Evolutionary conservation across 2,113 vertebrate species (phyloP), one percentile per base, ranked within the genome.

Genomic region (Micronycteris hirsuta): DNA sequence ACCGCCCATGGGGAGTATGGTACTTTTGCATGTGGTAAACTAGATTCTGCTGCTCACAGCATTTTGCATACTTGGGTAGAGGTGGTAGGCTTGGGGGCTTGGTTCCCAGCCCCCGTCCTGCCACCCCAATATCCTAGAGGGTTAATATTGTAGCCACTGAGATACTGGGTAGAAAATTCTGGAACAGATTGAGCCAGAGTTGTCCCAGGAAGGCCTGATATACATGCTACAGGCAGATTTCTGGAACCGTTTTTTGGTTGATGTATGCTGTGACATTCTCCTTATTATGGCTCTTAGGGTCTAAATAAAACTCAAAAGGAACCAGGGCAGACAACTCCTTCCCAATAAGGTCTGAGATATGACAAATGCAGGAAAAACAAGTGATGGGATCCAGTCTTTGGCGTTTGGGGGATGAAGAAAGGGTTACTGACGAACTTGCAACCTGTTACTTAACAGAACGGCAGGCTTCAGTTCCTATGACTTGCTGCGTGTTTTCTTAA

Each of bases 71-170:
- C 7, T 71, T 19, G 58, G 74, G 36, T 33, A 68, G 47, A 70
- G 33, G n/a, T 38, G 52, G 6, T 33, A 28, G 41, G 3, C n/a
- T 22, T 17, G 0, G 17, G 56, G 2, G 22, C 41, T 80, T 33
- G 67, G 24, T 7, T 14, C 33, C 28, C 52, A 91, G 22, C 10
- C 63, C 26, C 20, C 61, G 6, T 4, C 22, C 13, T 45, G 36
- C 33, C 22, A 15, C 13, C 43, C 15, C 0, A 12, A 43, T 10
- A 24, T 43, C 14, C 28, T 7, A 45, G 16, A 14, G 5, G 2
- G 14, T 74, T 49, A 13, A 4, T 54, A 43, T 26, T 28, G 77
- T 36, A 91, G 81, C 33, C 20, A 7, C 14, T 91, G 68, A 83
- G 38, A 70, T 43, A 20, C n/a, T 33, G 1, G 38, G 12, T 56